A percentile compares a stretch with the other conserved stretches of the same genome.
Evolutionary conservation across 2,888 invertebrate species (phyloP).

Genomic region (Andrena chrysosceles): DNA sequence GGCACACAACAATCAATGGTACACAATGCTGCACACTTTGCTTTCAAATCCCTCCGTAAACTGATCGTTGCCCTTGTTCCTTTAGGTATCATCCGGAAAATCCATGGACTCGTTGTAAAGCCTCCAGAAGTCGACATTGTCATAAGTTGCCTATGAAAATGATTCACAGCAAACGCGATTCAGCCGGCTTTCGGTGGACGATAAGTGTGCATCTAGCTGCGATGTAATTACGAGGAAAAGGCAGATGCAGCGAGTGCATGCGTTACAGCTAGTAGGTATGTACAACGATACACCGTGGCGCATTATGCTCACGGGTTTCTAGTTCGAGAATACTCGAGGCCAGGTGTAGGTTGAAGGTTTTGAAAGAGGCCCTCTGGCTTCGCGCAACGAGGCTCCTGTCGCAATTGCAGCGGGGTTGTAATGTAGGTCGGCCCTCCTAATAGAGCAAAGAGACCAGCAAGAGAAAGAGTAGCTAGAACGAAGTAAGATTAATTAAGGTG

Average conservation of each 20-base stretch:
- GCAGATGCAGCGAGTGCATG: slow-evolving; percentile 24
- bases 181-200: neutral
- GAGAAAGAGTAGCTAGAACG: slow-evolving; percentile 27
- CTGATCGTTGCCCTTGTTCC: too few relatives aligned
- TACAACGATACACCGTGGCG: slow-evolving; percentile 43
- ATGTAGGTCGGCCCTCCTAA: slow-evolving; percentile 51
- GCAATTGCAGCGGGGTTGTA: slow-evolving; percentile 46
- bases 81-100: too few relatives aligned
- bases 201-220: slow-evolving; percentile 31
- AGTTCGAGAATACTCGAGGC: slow-evolving; percentile 66
- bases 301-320: slow-evolving; percentile 62
- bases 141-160: neutral
- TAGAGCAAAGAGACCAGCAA: slow-evolving; percentile 28
- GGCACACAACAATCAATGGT: too few relatives aligned
- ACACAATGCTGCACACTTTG: too few relatives aligned
- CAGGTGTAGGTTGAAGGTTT: slow-evolving; percentile 63
- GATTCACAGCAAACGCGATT: neutral
- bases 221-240: slow-evolving; percentile 33
- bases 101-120: too few relatives aligned
- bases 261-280: slow-evolving; percentile 19
- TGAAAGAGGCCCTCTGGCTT: slow-evolving; percentile 59
- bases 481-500: slow-evolving; percentile 57
- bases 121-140: too few relatives aligned
- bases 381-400: slow-evolving; percentile 49
- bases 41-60: too few relatives aligned